These are phyloP conservation scores for Caenorhabditis sinica DNA, from an alignment of 2,888 invertebrate genomes.

Conservation along the genomic window DNA sequence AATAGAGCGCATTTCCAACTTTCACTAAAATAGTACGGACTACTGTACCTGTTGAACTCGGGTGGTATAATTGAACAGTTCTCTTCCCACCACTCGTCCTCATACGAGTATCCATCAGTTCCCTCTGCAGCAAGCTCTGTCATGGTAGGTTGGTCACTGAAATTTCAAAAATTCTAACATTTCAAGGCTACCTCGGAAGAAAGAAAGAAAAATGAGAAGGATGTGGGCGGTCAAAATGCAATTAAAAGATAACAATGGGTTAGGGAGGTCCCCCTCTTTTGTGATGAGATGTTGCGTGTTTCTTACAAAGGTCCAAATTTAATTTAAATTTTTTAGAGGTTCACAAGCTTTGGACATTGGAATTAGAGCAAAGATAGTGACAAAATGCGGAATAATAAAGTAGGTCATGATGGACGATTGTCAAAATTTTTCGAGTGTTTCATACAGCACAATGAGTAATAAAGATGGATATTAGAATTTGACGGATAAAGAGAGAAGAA, in stretches of 20 bases:
- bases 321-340: background rate
- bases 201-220: background rate
- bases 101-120: conserved; percentile 45
- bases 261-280: conserved; percentile 15
- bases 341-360: no score
- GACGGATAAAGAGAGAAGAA: no score
- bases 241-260: conserved; percentile 19
- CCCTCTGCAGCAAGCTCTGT: background rate
- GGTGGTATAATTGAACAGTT: conserved; percentile 79
- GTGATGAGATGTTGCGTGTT: conserved; percentile 10
- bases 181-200: no score
- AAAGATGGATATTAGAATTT: no score
- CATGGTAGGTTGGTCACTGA: background rate
- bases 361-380: no score
- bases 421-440: no score
- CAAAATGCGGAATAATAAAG: no score
- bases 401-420: no score
- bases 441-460: no score
- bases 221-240: conserved; percentile 6
- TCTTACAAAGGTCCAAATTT: background rate
- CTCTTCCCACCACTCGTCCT: conserved; percentile 76
- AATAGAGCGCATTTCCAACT: background rate
- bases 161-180: background rate
- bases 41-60: conserved; percentile 70
- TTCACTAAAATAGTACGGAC: background rate